Base-by-base conservation (phyloP, 2,888 invertebrate species). In the Caenorhabditis angaria region DNA sequence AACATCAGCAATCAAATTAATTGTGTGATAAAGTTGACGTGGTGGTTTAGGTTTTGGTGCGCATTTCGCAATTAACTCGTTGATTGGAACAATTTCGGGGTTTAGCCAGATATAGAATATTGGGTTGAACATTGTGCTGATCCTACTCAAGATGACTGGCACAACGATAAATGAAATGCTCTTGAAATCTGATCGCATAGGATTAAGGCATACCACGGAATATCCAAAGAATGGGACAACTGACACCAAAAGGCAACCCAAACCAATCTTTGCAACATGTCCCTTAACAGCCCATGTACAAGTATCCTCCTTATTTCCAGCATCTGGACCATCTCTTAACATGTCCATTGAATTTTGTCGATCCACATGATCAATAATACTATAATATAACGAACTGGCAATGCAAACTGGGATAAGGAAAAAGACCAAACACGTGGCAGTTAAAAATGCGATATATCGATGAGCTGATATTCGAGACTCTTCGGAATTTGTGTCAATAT, bases 331-430 rank as follows among this genome's bases (percentile, higher is more conserved):
- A 20, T 82, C 81, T 20, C 77, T 66, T 20, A 75, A 64, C 2
- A 62, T 61, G 50, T 81, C 81, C 14, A 74, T 54, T 1, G 74
- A 68, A 28, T 75, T 78, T 50, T 75, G 62, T 48, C 72, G 63
- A 25, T 82, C 80, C 14, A 82, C 79, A 57, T 80, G 76, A 48
- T 81, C 82, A 48, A 79, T 69, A 25, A 81, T 77, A 27, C 74
- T 75, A 63, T 81, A 81, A 61, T 82, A 82, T 59, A 82, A 64
- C 18, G 82, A 76, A 2, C 75, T 75, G 5, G 81, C 79, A 18
- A 78, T 77, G 63, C 82, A 82, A 54, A 82, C 81, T 1, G 82
- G 82, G 50, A 82, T 80, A 50, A 82, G 58, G 61, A 81, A 79
- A 77, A 82, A 81, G 28, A 81, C 69, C n/a, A 82, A 72, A 62